Percentiles rank a stretch among this genome's conserved stretches.
Evolutionary conservation across 2,888 invertebrate genomes (phyloP).

Genomic region (Drosophila rubida): DNA sequence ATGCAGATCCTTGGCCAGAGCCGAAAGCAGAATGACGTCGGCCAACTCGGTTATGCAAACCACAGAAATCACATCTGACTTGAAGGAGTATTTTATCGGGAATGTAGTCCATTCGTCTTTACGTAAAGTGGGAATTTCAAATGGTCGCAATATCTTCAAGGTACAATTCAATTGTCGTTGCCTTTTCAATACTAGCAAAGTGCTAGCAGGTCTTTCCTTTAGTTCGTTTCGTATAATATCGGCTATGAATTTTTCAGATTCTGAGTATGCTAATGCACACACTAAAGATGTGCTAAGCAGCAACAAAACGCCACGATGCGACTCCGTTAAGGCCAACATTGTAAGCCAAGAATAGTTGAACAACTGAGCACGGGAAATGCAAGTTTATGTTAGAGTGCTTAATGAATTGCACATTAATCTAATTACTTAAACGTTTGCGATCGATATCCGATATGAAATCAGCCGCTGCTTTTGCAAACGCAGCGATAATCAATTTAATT

Average conservation of each 20-base stretch:
- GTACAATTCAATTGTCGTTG: background rate
- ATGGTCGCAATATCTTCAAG: background rate
- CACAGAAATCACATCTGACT: conserved; percentile 1
- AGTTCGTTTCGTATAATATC: conserved; percentile 3
- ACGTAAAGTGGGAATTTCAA: conserved; percentile 5
- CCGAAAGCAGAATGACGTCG: conserved; percentile 11
- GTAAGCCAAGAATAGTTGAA: background rate
- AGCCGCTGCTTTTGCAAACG: background rate
- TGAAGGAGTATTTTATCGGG: background rate
- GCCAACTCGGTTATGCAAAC: conserved; percentile 26
- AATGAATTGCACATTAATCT: background rate
- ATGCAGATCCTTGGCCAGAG: conserved; percentile 18
- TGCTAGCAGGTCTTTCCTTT: background rate
- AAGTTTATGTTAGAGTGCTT: background rate
- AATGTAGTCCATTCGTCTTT: background rate
- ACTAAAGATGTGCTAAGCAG: background rate
- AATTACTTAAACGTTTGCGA: background rate
- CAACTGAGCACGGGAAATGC: conserved; percentile 1
- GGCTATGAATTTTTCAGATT: background rate
- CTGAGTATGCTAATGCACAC: background rate
- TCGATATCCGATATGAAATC: background rate
- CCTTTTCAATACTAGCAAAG: conserved; percentile 24
- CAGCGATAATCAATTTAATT: background rate
- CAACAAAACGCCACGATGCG: background rate
- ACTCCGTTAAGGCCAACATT: conserved; percentile 20